These are phyloP conservation scores for Colistium nudipinnis DNA, from an alignment of 2,113 vertebrate genomes.

Conservation along the genomic window DNA sequence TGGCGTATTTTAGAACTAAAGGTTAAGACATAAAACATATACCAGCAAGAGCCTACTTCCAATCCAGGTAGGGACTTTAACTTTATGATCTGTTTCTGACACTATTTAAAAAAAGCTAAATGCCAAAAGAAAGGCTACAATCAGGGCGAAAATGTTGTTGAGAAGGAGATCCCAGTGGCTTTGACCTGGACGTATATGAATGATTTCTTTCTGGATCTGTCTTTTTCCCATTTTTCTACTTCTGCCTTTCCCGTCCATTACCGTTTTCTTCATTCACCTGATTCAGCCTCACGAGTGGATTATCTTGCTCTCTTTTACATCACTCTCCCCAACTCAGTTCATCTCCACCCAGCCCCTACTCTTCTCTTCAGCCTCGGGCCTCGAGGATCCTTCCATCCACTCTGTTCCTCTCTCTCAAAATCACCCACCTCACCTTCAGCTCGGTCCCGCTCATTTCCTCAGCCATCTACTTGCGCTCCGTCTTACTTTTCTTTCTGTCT, in stretches of 20 bases:
- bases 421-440: constrained; percentile 41
- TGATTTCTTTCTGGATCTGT: not conserved
- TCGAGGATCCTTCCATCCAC: not conserved
- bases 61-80: not conserved
- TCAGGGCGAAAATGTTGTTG: not conserved
- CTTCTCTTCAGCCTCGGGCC: constrained; percentile 14
- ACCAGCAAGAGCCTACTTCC: not conserved
- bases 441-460: constrained; percentile 50
- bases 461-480: constrained; percentile 20
- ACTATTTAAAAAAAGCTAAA: not conserved
- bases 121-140: not conserved
- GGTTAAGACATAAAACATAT: not conserved
- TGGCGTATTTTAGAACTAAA: not conserved
- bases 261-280: constrained; percentile 4
- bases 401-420: constrained; percentile 15
- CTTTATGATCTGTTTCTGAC: not conserved
- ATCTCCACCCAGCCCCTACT: constrained; percentile 15
- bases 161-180: not conserved
- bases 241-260: not conserved
- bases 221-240: not conserved
- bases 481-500: constrained; percentile 19
- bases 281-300: not conserved
- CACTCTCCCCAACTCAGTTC: constrained; percentile 23
- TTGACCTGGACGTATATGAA: not conserved
- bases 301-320: constrained; percentile 4